Evolutionary conservation across 2,888 invertebrate genomes (phyloP).

Genomic region (Andrena bucephala): DNA sequence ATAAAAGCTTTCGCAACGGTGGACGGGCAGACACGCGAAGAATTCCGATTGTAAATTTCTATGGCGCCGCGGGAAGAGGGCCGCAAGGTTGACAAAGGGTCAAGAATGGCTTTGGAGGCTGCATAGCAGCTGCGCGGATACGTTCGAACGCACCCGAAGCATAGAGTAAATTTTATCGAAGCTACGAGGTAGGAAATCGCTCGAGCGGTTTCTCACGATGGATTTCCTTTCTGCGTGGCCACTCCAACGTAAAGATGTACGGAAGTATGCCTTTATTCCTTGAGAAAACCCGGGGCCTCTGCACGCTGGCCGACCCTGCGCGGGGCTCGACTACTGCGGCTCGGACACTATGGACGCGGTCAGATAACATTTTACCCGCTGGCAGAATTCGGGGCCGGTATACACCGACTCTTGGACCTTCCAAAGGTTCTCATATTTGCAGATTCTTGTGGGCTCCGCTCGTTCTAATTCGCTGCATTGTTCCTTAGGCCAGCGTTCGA

Average conservation of each 20-base stretch:
- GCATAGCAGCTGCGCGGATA: slow-evolving; percentile 7
- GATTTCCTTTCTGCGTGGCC: slow-evolving; percentile 66
- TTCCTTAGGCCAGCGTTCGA: too few species aligned
- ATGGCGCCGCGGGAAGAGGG: background rate
- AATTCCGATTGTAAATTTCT: slow-evolving; percentile 52
- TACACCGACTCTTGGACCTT: background rate
- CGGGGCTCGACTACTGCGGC: background rate
- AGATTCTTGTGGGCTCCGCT: too few species aligned
- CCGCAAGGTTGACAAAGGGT: slow-evolving; percentile 43
- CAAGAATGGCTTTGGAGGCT: slow-evolving; percentile 35
- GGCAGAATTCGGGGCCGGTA: background rate
- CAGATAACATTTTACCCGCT: slow-evolving; percentile 25
- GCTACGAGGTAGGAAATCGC: slow-evolving; percentile 45
- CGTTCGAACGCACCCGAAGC: slow-evolving; percentile 25
- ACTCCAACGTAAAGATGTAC: slow-evolving; percentile 43
- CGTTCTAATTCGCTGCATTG: too few species aligned
- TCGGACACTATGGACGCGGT: background rate
- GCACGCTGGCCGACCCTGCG: background rate
- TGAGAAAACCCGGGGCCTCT: slow-evolving; percentile 24
- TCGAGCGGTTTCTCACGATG: slow-evolving; percentile 52
- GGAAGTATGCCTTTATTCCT: slow-evolving; percentile 64
- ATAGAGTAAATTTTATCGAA: slow-evolving; percentile 57
- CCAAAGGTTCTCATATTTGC: too few species aligned
- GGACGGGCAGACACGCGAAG: slow-evolving; percentile 11
- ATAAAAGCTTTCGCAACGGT: background rate